phyloP scores from a whole-genome alignment of 2,113 vertebrate genomes.

The Monarcha castaneiventris region DNA sequence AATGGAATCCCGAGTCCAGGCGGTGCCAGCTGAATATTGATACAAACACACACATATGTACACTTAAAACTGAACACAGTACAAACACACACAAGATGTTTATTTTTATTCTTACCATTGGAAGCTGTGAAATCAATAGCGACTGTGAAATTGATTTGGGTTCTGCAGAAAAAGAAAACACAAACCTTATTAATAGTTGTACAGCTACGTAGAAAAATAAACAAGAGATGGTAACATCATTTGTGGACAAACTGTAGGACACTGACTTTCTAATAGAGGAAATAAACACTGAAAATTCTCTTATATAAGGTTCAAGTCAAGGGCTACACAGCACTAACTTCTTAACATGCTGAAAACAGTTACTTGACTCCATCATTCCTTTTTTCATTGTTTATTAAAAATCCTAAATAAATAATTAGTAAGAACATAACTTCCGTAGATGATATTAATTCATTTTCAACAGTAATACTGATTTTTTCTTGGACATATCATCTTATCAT shows the following conservation, averaged over 20 bases:
- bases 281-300: neutral
- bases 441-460: neutral
- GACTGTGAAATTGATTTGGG: conserved; percentile 98
- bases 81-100: neutral
- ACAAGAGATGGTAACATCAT: neutral
- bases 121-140: conserved; percentile 99
- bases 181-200: neutral
- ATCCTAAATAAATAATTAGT: neutral
- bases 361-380: neutral
- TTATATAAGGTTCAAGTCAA: neutral
- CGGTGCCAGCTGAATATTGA: neutral
- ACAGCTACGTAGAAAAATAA: neutral
- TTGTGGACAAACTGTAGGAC: neutral
- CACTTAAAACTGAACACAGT: neutral
- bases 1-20: neutral
- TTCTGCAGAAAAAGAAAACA: conserved; percentile 81
- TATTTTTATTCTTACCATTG: conserved; percentile 84
- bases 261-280: neutral
- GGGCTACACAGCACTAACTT: neutral
- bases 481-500: neutral
- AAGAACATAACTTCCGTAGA: neutral
- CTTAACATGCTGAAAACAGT: neutral
- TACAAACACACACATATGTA: neutral
- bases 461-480: neutral
- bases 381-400: neutral